phyloP scores from a whole-genome alignment of 2,888 invertebrate species.

The Heliconius cydno region DNA sequence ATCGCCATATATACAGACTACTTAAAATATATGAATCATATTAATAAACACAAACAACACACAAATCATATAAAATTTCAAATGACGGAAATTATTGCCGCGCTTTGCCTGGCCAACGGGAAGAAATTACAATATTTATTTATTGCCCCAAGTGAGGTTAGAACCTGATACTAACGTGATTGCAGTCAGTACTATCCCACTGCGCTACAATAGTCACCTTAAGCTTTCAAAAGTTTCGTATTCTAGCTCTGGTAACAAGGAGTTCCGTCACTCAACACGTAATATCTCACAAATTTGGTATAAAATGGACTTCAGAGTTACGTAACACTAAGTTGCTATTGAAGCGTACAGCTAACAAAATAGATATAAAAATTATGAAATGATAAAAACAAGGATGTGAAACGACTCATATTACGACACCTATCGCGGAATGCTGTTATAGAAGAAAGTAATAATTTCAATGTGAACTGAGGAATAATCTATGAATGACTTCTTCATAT shows the following conservation, averaged over 20 bases:
- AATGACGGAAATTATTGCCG: no score
- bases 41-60: no score
- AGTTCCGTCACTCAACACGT: neutral
- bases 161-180: neutral
- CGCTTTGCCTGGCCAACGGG: no score
- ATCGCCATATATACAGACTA: no score
- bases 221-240: neutral
- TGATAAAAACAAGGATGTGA: constrained; percentile 4
- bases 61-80: no score
- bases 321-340: neutral
- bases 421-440: constrained; percentile 12
- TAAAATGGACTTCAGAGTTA: neutral
- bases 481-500: constrained; percentile 10
- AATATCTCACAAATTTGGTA: neutral
- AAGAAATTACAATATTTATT: neutral
- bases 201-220: neutral
- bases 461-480: constrained; percentile 8
- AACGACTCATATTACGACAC: constrained; percentile 12
- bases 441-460: constrained; percentile 16
- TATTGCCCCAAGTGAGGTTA: neutral
- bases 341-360: neutral
- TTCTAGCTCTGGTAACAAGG: neutral
- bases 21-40: no score
- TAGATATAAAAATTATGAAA: neutral
- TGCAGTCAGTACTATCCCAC: neutral